A percentile compares a stretch with the other conserved stretches of the same genome.
Conservation (phyloP, 2,113 vertebrate species). For the Panthera uncia region DNA sequence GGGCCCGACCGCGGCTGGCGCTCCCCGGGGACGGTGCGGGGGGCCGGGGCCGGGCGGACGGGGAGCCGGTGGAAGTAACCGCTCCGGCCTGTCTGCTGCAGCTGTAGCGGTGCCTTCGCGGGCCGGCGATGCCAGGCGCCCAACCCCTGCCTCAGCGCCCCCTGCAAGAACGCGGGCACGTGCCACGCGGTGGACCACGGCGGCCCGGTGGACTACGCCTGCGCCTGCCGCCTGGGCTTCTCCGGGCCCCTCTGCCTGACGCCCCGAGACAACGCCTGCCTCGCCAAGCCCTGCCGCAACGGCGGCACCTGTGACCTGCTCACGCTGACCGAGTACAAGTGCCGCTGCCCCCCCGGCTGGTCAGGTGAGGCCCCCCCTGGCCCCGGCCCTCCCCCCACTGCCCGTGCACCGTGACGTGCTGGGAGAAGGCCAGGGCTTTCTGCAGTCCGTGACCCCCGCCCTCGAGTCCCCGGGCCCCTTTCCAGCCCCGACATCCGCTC, state of each 20-base stretch:
- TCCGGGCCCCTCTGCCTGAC: slow-evolving; percentile 90
- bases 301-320: slow-evolving; percentile 93
- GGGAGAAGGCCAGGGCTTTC: neutral
- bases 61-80: neutral
- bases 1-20: neutral
- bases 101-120: slow-evolving; percentile 86
- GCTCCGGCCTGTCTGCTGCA: neutral
- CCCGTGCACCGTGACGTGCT: rapidly evolving
- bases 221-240: slow-evolving; percentile 90
- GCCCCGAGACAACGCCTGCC: slow-evolving; percentile 87
- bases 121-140: slow-evolving; percentile 91
- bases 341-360: slow-evolving; percentile 94
- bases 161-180: slow-evolving; percentile 90
- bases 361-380: slow-evolving; percentile 86
- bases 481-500: rapidly evolving
- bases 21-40: rapidly evolving
- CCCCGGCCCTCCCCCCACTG: neutral
- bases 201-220: slow-evolving; percentile 85
- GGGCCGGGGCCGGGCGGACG: neutral
- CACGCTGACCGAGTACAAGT: slow-evolving; percentile 88
- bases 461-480: rapidly evolving
- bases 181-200: slow-evolving; percentile 83
- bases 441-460: rapidly evolving
- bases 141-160: slow-evolving; percentile 89
- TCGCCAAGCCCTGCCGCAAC: slow-evolving; percentile 91